phyloP scores from a whole-genome alignment of 2,797 vertebrate genomes.

The Silurus aristotelis region DNA sequence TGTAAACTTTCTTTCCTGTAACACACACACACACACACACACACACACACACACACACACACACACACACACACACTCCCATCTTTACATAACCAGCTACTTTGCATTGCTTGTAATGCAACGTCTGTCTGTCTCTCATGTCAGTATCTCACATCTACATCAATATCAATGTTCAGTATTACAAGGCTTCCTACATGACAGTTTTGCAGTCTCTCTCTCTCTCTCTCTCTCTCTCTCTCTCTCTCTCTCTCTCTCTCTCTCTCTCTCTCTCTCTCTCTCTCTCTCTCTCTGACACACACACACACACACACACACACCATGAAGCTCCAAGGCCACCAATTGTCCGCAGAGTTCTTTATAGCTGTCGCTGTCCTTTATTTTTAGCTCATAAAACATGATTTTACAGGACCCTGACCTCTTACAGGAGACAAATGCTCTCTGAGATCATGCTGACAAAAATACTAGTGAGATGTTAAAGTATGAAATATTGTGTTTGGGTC shows the following conservation, averaged over 20 bases:
- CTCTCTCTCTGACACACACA: no score
- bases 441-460: neutral
- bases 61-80: neutral
- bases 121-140: neutral
- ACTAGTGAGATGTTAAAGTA: neutral
- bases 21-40: neutral
- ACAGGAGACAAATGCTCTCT: neutral
- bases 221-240: no score
- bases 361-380: neutral
- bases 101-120: neutral
- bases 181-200: neutral
- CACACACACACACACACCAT: no score
- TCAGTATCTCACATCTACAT: neutral
- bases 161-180: neutral
- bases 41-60: neutral
- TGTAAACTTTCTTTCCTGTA: no score
- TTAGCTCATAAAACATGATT: neutral
- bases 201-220: neutral
- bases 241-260: no score
- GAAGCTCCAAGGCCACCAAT: neutral
- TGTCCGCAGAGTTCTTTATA: neutral
- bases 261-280: no score
- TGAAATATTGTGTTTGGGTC: neutral
- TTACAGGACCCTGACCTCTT: neutral
- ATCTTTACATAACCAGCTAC: conserved; percentile 22